Base-by-base conservation (phyloP, 2,888 invertebrate species). In the Endomychus coccineus region DNA sequence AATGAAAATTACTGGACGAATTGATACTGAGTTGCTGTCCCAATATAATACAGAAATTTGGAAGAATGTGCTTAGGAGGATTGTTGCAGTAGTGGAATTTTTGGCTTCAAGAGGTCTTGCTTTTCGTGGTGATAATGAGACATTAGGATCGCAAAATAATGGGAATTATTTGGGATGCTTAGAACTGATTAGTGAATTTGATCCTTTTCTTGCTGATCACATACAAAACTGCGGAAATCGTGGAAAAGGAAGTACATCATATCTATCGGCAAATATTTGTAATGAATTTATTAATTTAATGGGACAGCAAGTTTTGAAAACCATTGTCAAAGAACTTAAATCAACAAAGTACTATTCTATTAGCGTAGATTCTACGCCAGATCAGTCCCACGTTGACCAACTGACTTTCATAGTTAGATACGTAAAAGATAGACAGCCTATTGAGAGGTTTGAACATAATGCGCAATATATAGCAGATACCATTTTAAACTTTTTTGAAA, bases 351-450 rank as follows among this genome's bases (percentile, higher is more conserved):
- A n/a, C n/a, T n/a, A n/a, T n/a, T 35, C 36, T 6, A 36, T 36
- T 21, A 42, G 44, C 32, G 44, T 55, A 9, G 49, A 55, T 29
- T 46, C 46, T 29, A 57, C 48, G 10, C 54, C 54, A 19, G 56
- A 56, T 47, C 24, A 50, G 29, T 46, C 51, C 14, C 52, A 54
- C 40, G 32, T 50, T 40, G 54, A 56, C 40, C 54, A 59, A 31
- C 42, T 58, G 23, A 48, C 54, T 33, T 43, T 54, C 22, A 49
- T 53, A 6, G 39, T 57, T 37, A 35, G 54, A 44, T 55, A 56
- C 46, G 44, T 50, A 34, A 43, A 44, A 38, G 40, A 44, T 31
- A 36, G n/a, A n/a, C n/a, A n/a, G n/a, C n/a, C n/a, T n/a, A n/a
- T n/a, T n/a, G n/a, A n/a, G n/a, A n/a, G n/a, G n/a, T n/a, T n/a